These are phyloP conservation scores for Cnemophilus loriae DNA, from an alignment of 2,113 vertebrate species.

Conservation along the genomic window DNA sequence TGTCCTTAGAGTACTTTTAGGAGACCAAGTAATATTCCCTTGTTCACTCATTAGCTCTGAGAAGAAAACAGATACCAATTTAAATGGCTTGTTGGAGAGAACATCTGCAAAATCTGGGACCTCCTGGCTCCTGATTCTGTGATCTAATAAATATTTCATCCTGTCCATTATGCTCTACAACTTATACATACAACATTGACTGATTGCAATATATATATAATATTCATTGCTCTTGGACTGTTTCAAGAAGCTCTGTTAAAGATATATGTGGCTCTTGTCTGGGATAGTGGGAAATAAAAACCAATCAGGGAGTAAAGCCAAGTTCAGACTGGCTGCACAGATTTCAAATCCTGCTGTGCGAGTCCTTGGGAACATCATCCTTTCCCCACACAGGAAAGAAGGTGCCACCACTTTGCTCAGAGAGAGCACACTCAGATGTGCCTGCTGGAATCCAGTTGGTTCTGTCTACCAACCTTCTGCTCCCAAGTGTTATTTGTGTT, in stretches of 20 bases:
- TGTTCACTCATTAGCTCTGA: background rate
- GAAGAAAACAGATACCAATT: slow-evolving; percentile 23
- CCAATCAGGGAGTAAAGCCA: background rate
- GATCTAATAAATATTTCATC: slow-evolving; percentile 30
- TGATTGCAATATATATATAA: background rate
- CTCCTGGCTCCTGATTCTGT: background rate
- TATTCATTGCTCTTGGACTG: background rate
- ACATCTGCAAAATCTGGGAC: slow-evolving; percentile 15
- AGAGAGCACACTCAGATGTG: background rate
- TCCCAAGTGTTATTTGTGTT: background rate
- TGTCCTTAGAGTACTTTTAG: slow-evolving; percentile 52
- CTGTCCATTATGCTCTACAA: background rate
- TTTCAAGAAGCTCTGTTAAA: slow-evolving; percentile 6
- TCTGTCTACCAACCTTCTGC: background rate
- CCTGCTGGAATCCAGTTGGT: background rate
- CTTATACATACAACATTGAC: background rate
- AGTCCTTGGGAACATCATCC: background rate
- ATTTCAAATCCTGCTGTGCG: background rate
- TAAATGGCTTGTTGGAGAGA: slow-evolving; percentile 15
- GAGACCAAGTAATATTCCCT: slow-evolving; percentile 38
- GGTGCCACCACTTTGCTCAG: background rate
- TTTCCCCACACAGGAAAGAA: background rate
- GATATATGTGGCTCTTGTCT: background rate
- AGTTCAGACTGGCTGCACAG: background rate
- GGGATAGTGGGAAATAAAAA: background rate